Percentiles rank a stretch among this genome's conserved stretches.
Conservation (phyloP, 53 echinoderm and acorn worm genomes). For the Arbacia lixula region DNA sequence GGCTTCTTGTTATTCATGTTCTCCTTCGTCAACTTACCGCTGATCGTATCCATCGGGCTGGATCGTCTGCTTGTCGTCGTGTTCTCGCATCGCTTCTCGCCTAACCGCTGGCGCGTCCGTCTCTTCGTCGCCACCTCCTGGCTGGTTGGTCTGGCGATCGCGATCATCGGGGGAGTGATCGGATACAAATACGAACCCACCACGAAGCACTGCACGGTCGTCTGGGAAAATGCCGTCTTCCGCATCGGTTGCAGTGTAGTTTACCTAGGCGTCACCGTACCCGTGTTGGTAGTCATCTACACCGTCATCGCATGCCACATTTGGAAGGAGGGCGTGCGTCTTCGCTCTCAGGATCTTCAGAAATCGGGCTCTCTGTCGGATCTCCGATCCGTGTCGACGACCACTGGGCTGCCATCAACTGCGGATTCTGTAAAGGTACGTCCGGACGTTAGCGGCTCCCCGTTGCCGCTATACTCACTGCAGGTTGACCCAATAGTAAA, state of each 20-base stretch:
- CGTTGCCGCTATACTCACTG: too few relatives aligned
- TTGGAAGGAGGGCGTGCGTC: background rate
- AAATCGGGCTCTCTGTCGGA: background rate
- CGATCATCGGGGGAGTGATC: background rate
- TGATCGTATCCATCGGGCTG: background rate
- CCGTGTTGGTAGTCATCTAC: background rate
- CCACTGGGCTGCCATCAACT: too few relatives aligned
- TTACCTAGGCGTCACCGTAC: background rate
- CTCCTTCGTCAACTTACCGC: background rate
- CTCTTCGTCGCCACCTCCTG: background rate
- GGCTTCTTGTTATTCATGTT: slow-evolving; percentile 17
- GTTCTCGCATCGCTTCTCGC: background rate
- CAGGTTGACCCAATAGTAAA: too few relatives aligned
- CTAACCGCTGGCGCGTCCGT: background rate
- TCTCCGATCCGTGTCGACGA: background rate
- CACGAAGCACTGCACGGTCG: slow-evolving; percentile 19
- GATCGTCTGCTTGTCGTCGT: slow-evolving; percentile 29
- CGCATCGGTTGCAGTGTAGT: background rate
- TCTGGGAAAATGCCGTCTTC: background rate
- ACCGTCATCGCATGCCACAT: background rate
- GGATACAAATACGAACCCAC: background rate
- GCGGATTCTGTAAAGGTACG: too few relatives aligned
- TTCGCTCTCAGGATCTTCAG: background rate
- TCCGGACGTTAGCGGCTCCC: too few relatives aligned
- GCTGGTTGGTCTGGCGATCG: background rate